Percentiles rank a stretch among this genome's conserved stretches.
Conservation (phyloP, 2,888 invertebrate species). For the Cantharis flavilabris region DNA sequence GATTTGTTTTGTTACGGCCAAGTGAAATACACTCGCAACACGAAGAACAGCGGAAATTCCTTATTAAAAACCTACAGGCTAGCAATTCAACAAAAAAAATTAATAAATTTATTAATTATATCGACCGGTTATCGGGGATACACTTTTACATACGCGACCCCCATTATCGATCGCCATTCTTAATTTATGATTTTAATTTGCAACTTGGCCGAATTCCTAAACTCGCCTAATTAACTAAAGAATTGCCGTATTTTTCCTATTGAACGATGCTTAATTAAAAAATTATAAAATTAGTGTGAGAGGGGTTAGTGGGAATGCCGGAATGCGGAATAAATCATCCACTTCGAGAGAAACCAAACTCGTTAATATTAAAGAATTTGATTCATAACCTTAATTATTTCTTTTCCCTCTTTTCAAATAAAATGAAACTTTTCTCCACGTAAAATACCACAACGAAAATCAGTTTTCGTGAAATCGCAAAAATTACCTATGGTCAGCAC, state of each 20-base stretch:
- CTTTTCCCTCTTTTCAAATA: too few relatives aligned
- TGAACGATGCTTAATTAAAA: neutral
- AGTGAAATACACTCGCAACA: neutral
- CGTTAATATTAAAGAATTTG: neutral
- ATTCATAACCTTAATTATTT: neutral
- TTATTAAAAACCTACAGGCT: neutral
- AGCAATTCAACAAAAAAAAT: conserved; percentile 4
- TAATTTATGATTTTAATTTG: conserved; percentile 30
- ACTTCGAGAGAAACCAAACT: neutral
- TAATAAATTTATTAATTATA: conserved; percentile 8
- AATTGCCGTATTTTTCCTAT: conserved; percentile 17
- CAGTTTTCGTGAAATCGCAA: too few relatives aligned
- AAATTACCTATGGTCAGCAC: too few relatives aligned
- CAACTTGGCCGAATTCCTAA: conserved; percentile 22
- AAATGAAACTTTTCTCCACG: too few relatives aligned
- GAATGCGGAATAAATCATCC: neutral
- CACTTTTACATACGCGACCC: conserved; percentile 8
- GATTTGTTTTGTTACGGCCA: neutral
- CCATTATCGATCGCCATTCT: conserved; percentile 16
- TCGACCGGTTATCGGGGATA: neutral
- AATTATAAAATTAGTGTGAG: neutral
- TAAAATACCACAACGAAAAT: too few relatives aligned
- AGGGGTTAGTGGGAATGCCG: neutral
- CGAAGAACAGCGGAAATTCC: neutral
- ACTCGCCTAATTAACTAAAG: conserved; percentile 28